Base-by-base conservation (phyloP, 2,797 vertebrate species). In the Mormyrops attenuatus region DNA sequence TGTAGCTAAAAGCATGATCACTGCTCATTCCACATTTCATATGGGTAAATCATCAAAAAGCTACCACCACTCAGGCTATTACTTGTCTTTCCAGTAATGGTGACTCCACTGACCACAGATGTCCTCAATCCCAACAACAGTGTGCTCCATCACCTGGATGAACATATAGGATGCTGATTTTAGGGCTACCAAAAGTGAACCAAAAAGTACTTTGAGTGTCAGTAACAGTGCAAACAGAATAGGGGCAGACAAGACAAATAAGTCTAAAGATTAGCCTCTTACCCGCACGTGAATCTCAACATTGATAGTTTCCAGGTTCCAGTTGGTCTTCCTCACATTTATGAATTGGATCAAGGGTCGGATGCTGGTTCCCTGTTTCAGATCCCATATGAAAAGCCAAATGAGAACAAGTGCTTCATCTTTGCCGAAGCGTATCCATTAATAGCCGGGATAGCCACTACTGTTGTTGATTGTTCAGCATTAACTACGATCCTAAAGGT, bases 21-120 rank as follows among this genome's bases (percentile, higher is more conserved):
- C n/a, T 9, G 9, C 20, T 85, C 8, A n/a, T 26, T 26, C 47
- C 41, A 22, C 47, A 26, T 85, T 9, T 49, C 41, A 26, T 3
- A 44, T n/a, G 77, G 38, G 20, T 20, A 44, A 80, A 20, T n/a
- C 34, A 6, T 85, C n/a, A 49, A 26, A 22, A 20, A 47, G 38
- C 44, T 77, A 3, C 44, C n/a, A 85, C 82, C 44, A 41, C 6
- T 44, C 53, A 30, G n/a, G 7, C 0, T 90, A 97, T 96, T 97
- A 99, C 99, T 98, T 99, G 95, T 99, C 98, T 96, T 97, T 99
- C 97, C 97, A 98, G 91, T 98, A 98, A 94, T 97, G 97, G 94
- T 98, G 98, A 92, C 97, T 97, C 98, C 98, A 99, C 57, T 99
- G 99, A 92, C 98, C 99, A 90, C 98, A 99, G 0, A 99, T 95